Evolutionary conservation across 1,140 invertebrate species (phyloP).

Genomic region (Temnothorax nylanderi): DNA sequence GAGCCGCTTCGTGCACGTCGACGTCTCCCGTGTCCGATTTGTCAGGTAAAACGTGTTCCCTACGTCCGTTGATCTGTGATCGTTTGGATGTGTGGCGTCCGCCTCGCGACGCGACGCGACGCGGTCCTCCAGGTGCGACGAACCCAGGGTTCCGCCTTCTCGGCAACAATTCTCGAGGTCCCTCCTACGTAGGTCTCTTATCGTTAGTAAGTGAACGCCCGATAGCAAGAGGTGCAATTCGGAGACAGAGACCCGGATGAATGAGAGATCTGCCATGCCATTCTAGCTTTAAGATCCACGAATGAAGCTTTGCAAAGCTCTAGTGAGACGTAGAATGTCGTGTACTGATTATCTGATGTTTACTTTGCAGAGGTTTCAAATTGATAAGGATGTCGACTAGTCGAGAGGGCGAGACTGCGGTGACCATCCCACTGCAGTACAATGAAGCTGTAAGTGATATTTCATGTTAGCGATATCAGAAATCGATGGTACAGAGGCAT

Average conservation of each 20-base stretch:
- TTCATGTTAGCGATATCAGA: not conserved
- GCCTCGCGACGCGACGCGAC: not conserved
- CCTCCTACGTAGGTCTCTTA: not conserved
- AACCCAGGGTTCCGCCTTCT: not conserved
- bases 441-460: conserved; percentile 80
- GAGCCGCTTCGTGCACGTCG: not conserved
- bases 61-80: not conserved
- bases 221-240: not conserved
- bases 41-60: conserved; percentile 35
- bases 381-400: conserved; percentile 81
- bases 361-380: conserved; percentile 79
- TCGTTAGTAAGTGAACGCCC: not conserved
- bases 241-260: not conserved
- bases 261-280: not conserved
- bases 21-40: not conserved
- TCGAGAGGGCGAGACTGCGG: conserved; percentile 78
- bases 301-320: not conserved
- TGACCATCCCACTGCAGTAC: conserved; percentile 83
- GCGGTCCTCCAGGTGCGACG: not conserved
- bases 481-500: not conserved
- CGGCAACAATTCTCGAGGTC: not conserved
- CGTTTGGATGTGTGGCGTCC: no score
- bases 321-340: not conserved
- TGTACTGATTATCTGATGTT: not conserved
- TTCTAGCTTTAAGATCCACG: not conserved